phyloP scores from a whole-genome alignment of 2,888 invertebrate species.

The Mimumesa dahlbomi region DNA sequence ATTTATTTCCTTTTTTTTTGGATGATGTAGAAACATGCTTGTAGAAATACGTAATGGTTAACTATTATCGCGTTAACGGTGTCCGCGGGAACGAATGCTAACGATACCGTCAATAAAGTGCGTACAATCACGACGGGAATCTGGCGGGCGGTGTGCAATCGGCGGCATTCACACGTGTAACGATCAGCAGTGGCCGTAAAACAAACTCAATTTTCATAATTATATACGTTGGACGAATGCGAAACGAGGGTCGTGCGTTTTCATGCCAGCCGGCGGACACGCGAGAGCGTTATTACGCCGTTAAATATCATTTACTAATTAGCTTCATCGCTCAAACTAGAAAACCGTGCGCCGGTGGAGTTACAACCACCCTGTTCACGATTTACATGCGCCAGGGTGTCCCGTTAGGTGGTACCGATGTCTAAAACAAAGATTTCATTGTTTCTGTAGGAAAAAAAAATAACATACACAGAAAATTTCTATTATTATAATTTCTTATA shows the following conservation, averaged over 20 bases:
- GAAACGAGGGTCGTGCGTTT: conserved; percentile 37
- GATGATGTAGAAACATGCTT: background rate
- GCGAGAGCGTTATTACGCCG: conserved; percentile 55
- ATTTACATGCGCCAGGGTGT: too few relatives aligned
- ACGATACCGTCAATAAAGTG: conserved; percentile 30
- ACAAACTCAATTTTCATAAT: conserved; percentile 72
- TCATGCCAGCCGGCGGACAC: conserved; percentile 34
- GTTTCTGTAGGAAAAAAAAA: too few relatives aligned
- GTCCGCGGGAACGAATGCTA: conserved; percentile 5
- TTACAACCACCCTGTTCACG: background rate
- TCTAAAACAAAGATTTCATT: too few relatives aligned
- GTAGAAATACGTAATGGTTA: conserved; percentile 11
- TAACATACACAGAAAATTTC: too few relatives aligned
- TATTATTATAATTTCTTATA: too few relatives aligned
- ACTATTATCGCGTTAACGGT: conserved; percentile 30
- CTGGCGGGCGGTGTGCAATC: conserved; percentile 30
- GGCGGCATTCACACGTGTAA: conserved; percentile 56
- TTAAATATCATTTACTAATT: conserved; percentile 71
- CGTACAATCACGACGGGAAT: conserved; percentile 25
- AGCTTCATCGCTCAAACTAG: conserved; percentile 26
- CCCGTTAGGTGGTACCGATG: too few relatives aligned
- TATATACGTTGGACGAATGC: conserved; percentile 57
- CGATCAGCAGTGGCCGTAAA: conserved; percentile 55
- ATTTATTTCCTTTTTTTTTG: background rate
- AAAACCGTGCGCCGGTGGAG: background rate